A percentile compares a stretch with the other conserved stretches of the same genome.
phyloP scores from a whole-genome alignment of 1,140 invertebrate genomes.

The Penaeus vannamei region DNA sequence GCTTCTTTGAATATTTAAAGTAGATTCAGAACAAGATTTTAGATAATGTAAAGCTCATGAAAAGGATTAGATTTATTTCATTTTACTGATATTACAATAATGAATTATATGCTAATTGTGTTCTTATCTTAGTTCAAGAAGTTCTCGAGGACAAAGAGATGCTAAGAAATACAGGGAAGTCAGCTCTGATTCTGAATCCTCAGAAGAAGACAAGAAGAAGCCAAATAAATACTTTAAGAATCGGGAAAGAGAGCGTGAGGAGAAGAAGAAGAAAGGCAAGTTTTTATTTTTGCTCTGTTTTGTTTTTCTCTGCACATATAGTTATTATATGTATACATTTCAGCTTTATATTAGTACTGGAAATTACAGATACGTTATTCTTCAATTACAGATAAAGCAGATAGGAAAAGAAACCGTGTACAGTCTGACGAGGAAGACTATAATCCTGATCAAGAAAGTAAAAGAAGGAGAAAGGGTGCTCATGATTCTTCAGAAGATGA shows the following conservation, averaged over 20 bases:
- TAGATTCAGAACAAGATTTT: too few species aligned
- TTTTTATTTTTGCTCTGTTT: conserved; percentile 52
- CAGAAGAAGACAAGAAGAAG: conserved; percentile 74
- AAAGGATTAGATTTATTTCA: too few species aligned
- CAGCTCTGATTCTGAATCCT: conserved; percentile 60
- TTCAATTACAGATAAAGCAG: conserved; percentile 63
- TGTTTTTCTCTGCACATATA: not conserved
- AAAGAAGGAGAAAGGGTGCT: conserved; percentile 56
- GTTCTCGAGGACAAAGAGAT: conserved; percentile 34
- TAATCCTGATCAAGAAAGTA: conserved; percentile 57
- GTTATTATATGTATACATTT: not conserved
- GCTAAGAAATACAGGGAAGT: conserved; percentile 54
- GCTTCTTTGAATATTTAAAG: too few species aligned
- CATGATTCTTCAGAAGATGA: conserved; percentile 50
- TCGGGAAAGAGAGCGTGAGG: conserved; percentile 71
- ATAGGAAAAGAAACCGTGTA: conserved; percentile 62
- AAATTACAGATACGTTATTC: not conserved
- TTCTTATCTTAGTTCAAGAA: conserved; percentile 43
- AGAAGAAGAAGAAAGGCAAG: conserved; percentile 69
- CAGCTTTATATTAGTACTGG: not conserved
- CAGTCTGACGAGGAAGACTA: conserved; percentile 65
- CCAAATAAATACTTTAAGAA: conserved; percentile 74
- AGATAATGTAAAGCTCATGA: too few species aligned
- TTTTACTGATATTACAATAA: too few species aligned
- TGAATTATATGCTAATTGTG: not conserved